Base-by-base conservation (phyloP, 2,113 vertebrate genomes). In the Aramus guarauna region DNA sequence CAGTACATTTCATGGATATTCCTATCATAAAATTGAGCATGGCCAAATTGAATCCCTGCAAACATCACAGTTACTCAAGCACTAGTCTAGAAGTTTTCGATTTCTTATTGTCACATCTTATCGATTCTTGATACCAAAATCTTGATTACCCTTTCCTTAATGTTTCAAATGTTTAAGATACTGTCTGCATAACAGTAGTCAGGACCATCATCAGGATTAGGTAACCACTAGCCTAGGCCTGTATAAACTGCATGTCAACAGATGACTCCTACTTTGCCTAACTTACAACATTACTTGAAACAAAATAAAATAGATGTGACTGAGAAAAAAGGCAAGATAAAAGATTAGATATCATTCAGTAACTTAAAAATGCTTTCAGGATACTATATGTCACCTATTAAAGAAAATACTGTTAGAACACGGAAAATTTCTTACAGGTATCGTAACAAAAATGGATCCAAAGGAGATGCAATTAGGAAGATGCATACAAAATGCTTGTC, bases 391-490 rank as follows among this genome's bases (percentile, higher is more conserved):
- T 69, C 32, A 82, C 14, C 39, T 71, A 92, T n/a, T 80, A 62
- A 83, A 62, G 37, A 85, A 91, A 90, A 92, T 18, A 68, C 12
- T 68, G 45, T 73, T 85, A 90, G 64, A 88, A 68, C 32, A 80
- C 13, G 58, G 13, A 32, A 59, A n/a, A 60, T n/a, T 82, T 88
- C 77, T 87, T 83, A 72, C 9, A 79, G 9, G 39, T 36, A 76
- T 64, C 26, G 22, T 7, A 93, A 47, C 15, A 78, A 82, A 75
- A 94, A 67, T 5, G 10, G 10, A 85, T 84, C 7, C 41, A 88
- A 92, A 90, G 66, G 62, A 77, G 34, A 88, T 66, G 68, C n/a
- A 85, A 26, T 47, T 78, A 77, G 59, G 16, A 83, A 92, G 80
- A 86, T 7, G 21, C 62, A 86, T 32, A 87, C 11, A 27, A 89